Base-by-base conservation (phyloP, 1,140 invertebrate species). In the Diabrotica virgifera region DNA sequence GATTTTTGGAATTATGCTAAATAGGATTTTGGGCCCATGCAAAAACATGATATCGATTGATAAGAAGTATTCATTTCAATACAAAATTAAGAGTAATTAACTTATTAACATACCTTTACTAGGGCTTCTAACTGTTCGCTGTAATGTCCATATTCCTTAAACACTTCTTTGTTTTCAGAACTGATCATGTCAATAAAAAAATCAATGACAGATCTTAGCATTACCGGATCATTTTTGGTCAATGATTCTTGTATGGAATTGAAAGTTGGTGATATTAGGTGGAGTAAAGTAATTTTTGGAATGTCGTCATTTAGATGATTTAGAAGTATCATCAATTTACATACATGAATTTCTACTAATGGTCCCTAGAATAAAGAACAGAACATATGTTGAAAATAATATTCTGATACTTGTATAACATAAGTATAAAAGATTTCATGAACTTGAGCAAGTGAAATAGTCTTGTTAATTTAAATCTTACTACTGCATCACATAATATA, bases 261-360 rank as follows among this genome's bases (percentile, higher is more conserved):
- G 68, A 85, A 85, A 0, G 82, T 83, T 11, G 81, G 69, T 40
- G 77, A 70, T 0, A 82, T 78, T 64, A 85, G 82, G 64, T 83
- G 81, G 37, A 82, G 59, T 37, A 85, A 78, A 64, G 81, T 77
- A 52, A 76, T 79, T 38, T 82, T 79, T 0, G 83, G 81, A 37
- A 85, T 78, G 35, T 82, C 78, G 54, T 80, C 80, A 64, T 80
- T 80, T 36, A 81, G 73, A 12, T 82, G 76, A 69, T 86, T 84
- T 38, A 85, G 70, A 63, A 85, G 84, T 46, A 87, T 82, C 7
- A 85, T 72, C 52, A 87, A 72, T 70, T 85, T 84, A 65, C 80
- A 83, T 58, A 82, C 81, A 63, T 84, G 81, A 5, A 84, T 77
- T 73, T 80, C 76, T 0, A 77, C 80, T 52, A 80, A 79, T 13